phyloP scores from a whole-genome alignment of 2,888 invertebrate species.

The Furcula furcula region DNA sequence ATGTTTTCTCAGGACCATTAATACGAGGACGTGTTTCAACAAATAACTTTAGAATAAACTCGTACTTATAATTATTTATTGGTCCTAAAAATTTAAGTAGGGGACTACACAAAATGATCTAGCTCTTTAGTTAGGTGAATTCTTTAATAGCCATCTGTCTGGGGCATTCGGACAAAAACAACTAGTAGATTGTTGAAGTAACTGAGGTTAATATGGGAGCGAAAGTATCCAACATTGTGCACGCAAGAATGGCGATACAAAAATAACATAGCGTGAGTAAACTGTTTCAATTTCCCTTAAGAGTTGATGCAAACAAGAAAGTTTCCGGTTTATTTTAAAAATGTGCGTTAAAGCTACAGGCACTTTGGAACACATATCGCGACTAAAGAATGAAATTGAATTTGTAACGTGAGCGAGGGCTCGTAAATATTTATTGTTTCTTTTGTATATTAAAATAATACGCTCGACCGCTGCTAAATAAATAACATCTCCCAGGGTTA shows the following conservation, averaged over 20 bases:
- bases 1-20: slow-evolving; percentile 7
- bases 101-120: too few species aligned
- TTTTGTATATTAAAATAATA: slow-evolving; percentile 48
- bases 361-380: slow-evolving; percentile 36
- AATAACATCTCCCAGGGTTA: too few species aligned
- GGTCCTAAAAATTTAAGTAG: too few species aligned
- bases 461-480: slow-evolving; percentile 23
- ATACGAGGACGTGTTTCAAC: slow-evolving; percentile 8
- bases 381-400: slow-evolving; percentile 60
- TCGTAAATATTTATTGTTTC: slow-evolving; percentile 51
- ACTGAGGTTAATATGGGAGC: background rate
- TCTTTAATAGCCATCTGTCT: too few species aligned
- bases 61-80: too few species aligned
- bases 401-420: slow-evolving; percentile 51
- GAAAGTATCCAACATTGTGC: background rate
- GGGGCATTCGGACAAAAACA: too few species aligned
- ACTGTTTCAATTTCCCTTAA: slow-evolving; percentile 40
- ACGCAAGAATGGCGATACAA: slow-evolving; percentile 26
- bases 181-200: too few species aligned
- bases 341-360: slow-evolving; percentile 47
- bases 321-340: slow-evolving; percentile 52
- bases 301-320: slow-evolving; percentile 41
- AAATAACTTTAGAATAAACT: slow-evolving; percentile 9
- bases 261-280: slow-evolving; percentile 30
- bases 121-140: too few species aligned